These are phyloP conservation scores for Polymixis flavicincta DNA, from an alignment of 2,888 invertebrate genomes.

Conservation along the genomic window DNA sequence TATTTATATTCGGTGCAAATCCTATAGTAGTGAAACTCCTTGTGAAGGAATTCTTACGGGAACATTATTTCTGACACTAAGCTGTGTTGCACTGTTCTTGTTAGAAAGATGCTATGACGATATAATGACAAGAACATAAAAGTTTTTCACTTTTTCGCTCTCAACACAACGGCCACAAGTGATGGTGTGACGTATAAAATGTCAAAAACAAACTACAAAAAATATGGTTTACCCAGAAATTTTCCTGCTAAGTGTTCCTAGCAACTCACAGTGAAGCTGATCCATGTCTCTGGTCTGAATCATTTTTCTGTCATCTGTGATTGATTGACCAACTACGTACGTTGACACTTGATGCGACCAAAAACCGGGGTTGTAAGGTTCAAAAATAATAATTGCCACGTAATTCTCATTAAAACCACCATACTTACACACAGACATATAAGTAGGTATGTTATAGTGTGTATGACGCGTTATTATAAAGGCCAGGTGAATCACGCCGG, in stretches of 20 bases:
- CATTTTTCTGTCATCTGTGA: neutral
- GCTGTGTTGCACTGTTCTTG: neutral
- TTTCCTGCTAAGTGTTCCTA: neutral
- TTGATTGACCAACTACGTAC: conserved; percentile 14
- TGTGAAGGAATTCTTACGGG: neutral
- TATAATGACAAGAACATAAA: neutral
- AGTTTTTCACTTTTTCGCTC: neutral
- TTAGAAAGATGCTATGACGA: neutral
- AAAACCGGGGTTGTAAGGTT: conserved; percentile 5
- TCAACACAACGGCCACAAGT: neutral
- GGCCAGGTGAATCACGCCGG: conserved; percentile 61
- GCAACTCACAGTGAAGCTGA: neutral
- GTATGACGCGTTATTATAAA: conserved; percentile 51
- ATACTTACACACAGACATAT: conserved; percentile 3
- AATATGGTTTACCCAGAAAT: neutral
- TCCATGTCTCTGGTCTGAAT: neutral
- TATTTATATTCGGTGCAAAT: conserved; percentile 33
- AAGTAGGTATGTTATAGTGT: conserved; percentile 4
- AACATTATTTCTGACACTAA: neutral
- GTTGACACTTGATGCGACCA: conserved; percentile 21
- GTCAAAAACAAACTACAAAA: neutral
- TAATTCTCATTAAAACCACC: conserved; percentile 37
- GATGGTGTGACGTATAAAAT: too few species aligned
- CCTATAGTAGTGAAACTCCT: neutral
- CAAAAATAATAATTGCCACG: conserved; percentile 21